These are phyloP conservation scores for Upupa epops DNA, from an alignment of 2,113 vertebrate genomes.

Conservation along the genomic window DNA sequence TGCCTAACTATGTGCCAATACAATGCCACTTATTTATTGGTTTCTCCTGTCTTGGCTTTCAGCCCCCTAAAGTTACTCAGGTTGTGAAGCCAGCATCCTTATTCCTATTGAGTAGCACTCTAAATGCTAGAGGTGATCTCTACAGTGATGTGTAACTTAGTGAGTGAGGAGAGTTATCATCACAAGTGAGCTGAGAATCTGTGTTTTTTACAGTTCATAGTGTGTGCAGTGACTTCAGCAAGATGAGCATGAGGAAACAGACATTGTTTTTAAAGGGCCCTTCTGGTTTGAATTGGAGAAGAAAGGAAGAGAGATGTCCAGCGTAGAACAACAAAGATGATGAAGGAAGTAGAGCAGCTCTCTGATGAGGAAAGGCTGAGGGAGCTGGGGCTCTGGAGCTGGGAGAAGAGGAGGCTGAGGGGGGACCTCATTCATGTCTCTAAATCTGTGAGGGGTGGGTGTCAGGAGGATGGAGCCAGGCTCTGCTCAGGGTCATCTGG, in stretches of 20 bases:
- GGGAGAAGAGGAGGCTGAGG: no score
- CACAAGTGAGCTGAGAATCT: neutral
- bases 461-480: no score
- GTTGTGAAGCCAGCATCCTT: neutral
- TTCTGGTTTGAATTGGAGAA: neutral
- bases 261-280: neutral
- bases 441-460: no score
- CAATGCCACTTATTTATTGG: neutral
- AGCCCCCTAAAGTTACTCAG: neutral
- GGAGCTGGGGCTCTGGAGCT: no score
- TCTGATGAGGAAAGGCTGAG: no score
- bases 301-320: neutral
- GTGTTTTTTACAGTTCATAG: neutral
- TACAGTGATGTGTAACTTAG: neutral
- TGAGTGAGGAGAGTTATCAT: neutral
- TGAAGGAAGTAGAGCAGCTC: no score
- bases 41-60: neutral
- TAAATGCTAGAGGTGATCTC: neutral
- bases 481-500: no score
- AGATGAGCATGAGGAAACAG: neutral
- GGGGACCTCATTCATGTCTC: no score
- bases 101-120: neutral
- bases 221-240: neutral
- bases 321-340: no score
- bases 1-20: slow-evolving; percentile 9